Evolutionary conservation across 1,140 invertebrate genomes (phyloP).

Genomic region (Conus ventricosus): DNA sequence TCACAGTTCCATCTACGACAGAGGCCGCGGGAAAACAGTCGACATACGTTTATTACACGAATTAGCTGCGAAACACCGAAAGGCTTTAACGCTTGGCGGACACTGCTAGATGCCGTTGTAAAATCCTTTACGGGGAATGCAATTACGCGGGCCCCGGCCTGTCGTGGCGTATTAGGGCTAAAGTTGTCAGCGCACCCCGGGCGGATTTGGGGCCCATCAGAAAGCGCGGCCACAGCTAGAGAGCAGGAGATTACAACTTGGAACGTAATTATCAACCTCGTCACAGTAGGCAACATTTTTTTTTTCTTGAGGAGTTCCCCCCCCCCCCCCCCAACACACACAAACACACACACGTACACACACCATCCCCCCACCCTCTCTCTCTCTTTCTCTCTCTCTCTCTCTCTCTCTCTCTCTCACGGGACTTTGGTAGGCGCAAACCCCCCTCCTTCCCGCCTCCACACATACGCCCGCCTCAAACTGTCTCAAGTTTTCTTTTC

Average conservation of each 20-base stretch:
- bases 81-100: slow-evolving; percentile 30
- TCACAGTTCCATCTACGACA: background rate
- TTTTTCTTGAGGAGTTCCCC: background rate
- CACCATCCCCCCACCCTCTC: no score
- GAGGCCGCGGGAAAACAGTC: slow-evolving; percentile 8
- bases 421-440: no score
- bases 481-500: background rate
- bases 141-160: background rate
- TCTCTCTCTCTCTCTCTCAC: no score
- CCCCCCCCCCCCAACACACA: background rate
- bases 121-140: slow-evolving; percentile 25
- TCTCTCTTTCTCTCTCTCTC: no score
- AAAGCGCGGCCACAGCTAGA: background rate
- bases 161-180: slow-evolving; percentile 14
- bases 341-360: no score
- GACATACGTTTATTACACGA: slow-evolving; percentile 26
- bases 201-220: background rate
- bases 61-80: slow-evolving; percentile 33
- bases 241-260: background rate
- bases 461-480: background rate
- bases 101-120: slow-evolving; percentile 22
- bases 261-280: background rate
- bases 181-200: slow-evolving; percentile 1
- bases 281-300: background rate
- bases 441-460: background rate